A percentile compares a stretch with the other conserved stretches of the same genome.
These are phyloP conservation scores for Galerucella nymphaeae DNA, from an alignment of 2,888 invertebrate species.

Conservation along the genomic window DNA sequence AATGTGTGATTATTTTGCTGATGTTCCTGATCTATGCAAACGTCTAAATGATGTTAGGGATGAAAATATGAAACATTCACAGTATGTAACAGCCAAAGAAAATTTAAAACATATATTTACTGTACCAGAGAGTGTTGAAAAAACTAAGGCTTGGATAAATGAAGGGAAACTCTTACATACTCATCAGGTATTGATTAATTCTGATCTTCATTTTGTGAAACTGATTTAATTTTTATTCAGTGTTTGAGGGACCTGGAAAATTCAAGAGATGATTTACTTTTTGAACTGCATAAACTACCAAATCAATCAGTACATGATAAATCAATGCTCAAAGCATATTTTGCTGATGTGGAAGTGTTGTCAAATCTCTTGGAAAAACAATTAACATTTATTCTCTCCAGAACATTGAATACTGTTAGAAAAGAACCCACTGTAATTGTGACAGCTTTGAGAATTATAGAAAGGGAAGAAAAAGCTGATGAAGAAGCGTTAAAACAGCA, in stretches of 20 bases:
- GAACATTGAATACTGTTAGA: slow-evolving; percentile 93
- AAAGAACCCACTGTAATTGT: slow-evolving; percentile 96
- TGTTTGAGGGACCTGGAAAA: slow-evolving; percentile 95
- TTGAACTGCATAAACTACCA: slow-evolving; percentile 92
- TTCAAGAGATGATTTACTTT: slow-evolving; percentile 94
- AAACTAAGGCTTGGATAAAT: slow-evolving; percentile 92
- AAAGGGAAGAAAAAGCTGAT: slow-evolving; percentile 96
- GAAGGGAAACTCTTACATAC: slow-evolving; percentile 95
- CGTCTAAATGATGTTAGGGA: slow-evolving; percentile 87
- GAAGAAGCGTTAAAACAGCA: slow-evolving; percentile 82
- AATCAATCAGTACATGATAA: slow-evolving; percentile 91
- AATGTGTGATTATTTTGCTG: slow-evolving; percentile 78
- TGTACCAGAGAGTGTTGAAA: slow-evolving; percentile 95
- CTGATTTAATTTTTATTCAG: slow-evolving; percentile 61
- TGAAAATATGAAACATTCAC: slow-evolving; percentile 95
- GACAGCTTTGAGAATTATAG: slow-evolving; percentile 94
- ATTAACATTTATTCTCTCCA: slow-evolving; percentile 86
- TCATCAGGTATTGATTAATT: slow-evolving; percentile 76
- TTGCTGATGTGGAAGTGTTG: slow-evolving; percentile 92
- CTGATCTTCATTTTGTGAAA: not conserved
- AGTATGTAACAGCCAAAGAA: slow-evolving; percentile 97
- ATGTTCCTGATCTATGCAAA: slow-evolving; percentile 83
- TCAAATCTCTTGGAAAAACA: slow-evolving; percentile 92
- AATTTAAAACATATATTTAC: slow-evolving; percentile 98
- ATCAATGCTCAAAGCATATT: slow-evolving; percentile 94